phyloP scores from a whole-genome alignment of 2,113 vertebrate genomes.

The Ciconia stormi region DNA sequence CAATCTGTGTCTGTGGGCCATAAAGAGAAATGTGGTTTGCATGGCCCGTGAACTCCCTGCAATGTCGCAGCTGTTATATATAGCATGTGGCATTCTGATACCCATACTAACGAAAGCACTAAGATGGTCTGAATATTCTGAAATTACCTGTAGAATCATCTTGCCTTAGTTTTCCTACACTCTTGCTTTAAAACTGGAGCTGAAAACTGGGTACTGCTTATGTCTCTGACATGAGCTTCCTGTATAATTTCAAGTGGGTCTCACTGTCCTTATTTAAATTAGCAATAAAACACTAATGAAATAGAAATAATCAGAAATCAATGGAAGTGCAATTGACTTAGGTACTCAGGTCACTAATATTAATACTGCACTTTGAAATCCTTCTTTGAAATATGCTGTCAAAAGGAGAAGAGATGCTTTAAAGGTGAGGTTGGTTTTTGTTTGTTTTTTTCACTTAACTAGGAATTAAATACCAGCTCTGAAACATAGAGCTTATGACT shows the following conservation, averaged over 20 bases:
- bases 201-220: background rate
- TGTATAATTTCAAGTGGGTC: background rate
- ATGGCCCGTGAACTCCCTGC: background rate
- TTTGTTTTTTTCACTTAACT: background rate
- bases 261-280: background rate
- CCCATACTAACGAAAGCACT: background rate
- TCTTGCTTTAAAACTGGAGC: background rate
- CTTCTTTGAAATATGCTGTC: background rate
- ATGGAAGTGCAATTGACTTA: background rate
- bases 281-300: background rate
- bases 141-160: background rate
- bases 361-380: background rate
- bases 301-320: background rate
- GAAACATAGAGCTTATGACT: rapidly evolving
- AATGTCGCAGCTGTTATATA: conserved; percentile 38
- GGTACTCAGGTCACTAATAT: background rate
- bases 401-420: background rate
- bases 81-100: conserved; percentile 5
- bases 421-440: background rate
- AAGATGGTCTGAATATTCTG: background rate
- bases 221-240: background rate
- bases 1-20: background rate
- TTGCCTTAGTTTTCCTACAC: background rate
- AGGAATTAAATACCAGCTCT: background rate
- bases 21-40: background rate